Base-by-base conservation (phyloP, 2,888 invertebrate species). In the Nomada hirtipes region DNA sequence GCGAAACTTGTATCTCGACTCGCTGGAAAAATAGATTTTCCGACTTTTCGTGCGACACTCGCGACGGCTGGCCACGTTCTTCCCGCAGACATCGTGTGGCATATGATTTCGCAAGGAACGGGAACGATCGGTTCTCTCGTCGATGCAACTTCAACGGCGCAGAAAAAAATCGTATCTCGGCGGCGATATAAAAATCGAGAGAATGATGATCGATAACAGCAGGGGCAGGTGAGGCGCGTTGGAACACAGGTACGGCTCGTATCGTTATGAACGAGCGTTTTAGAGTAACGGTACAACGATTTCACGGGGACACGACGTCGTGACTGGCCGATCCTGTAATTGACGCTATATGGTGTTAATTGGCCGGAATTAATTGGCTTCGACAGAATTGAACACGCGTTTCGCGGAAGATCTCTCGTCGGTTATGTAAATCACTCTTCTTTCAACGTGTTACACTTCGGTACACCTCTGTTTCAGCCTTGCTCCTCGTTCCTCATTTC, bases 301-400 rank as follows among this genome's bases (percentile, higher is more conserved):
- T 76, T 55, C 50, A 44, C 23, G 52, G 59, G n/a, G 57, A 11
- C 60, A 36, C 52, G 64, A 18, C 29, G 57, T 77, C 84, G 84
- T 82, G 83, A 83, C 83, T 81, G 68, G 73, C 44, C 61, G 68
- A 70, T 71, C 73, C 74, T 71, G 78, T 76, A 83, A 85, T 79
- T 74, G 76, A 50, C 64, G 70, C 65, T 77, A 64, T 72, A 55
- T 55, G 55, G 79, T 76, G 85, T 84, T 84, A 82, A 85, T 82
- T 85, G 72, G 82, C 29, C 59, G 79, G 77, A 75, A 85, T 85
- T 84, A 82, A 84, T 84, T 82, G 77, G 73, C 64, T 50, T 44
- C 67, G 63, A 64, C 55, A 47, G 53, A 44, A 15, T 44, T 11
- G 36, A 79, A 71, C 64, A 52, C 68, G 74, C 18, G 57, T 59